phyloP scores from a whole-genome alignment of 2,888 invertebrate species.

The Helicoverpa assulta region DNA sequence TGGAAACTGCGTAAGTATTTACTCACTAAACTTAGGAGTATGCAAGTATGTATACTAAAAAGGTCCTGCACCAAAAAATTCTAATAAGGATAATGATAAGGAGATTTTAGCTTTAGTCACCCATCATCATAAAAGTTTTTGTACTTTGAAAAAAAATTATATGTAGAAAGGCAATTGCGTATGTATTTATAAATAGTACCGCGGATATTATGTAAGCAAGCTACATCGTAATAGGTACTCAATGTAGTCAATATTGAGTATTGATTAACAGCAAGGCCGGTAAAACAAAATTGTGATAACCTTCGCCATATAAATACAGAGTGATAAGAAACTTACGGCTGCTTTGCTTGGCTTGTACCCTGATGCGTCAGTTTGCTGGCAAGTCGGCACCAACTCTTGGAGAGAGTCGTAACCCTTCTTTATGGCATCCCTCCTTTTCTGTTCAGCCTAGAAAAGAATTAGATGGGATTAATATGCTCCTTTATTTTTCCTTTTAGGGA shows the following conservation, averaged over 20 bases:
- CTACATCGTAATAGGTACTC: conserved; percentile 20
- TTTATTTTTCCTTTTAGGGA: too few species aligned
- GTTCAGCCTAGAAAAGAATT: conserved; percentile 94
- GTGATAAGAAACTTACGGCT: conserved; percentile 88
- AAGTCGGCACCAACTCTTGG: conserved; percentile 97
- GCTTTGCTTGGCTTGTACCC: conserved; percentile 99
- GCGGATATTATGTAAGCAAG: conserved; percentile 25
- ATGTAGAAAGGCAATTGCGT: neutral
- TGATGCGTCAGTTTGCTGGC: conserved; percentile 97
- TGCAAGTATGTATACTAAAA: neutral
- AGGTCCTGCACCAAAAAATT: neutral
- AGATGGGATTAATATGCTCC: neutral
- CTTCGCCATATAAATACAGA: conserved; percentile 44
- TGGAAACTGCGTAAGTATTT: neutral
- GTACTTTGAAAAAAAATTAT: neutral
- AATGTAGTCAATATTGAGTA: conserved; percentile 42
- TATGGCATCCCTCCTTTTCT: conserved; percentile 98
- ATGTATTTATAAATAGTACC: conserved; percentile 15
- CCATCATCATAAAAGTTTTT: neutral
- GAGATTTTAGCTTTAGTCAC: neutral
- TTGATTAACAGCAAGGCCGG: conserved; percentile 59
- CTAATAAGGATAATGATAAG: too few species aligned
- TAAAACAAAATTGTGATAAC: conserved; percentile 60
- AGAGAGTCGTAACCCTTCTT: conserved; percentile 99
- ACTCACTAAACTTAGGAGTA: neutral